phyloP scores from a whole-genome alignment of 2,888 invertebrate genomes.

The Entomobrya multifasciata region DNA sequence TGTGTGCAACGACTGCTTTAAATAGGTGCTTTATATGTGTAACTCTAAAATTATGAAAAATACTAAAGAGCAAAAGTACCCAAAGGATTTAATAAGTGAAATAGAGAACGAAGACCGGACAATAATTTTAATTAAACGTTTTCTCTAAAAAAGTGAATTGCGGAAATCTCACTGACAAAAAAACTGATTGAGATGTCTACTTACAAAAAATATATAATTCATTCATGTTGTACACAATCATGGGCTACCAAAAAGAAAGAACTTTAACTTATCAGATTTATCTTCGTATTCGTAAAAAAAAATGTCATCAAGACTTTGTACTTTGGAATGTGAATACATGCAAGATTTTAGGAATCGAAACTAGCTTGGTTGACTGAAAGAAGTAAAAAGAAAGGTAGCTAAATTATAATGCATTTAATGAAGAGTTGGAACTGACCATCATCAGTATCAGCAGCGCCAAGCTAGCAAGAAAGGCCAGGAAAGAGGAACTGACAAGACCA shows the following conservation, averaged over 20 bases:
- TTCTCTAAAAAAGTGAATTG: no score
- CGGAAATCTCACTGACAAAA: no score
- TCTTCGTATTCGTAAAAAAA: neutral
- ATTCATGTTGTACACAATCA: neutral
- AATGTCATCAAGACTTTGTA: neutral
- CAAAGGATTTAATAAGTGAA: neutral
- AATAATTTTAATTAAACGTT: neutral
- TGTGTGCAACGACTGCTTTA: constrained; percentile 54
- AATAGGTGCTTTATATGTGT: constrained; percentile 61
- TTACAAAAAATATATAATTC: neutral
- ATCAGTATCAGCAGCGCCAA: neutral
- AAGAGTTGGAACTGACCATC: neutral
- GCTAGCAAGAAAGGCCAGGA: neutral
- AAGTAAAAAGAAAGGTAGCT: neutral
- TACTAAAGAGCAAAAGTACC: neutral
- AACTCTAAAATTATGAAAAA: neutral
- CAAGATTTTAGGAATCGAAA: neutral
- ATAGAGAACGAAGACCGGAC: neutral
- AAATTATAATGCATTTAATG: neutral
- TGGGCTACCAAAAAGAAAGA: constrained; percentile 29
- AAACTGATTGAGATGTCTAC: no score
- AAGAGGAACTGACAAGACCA: constrained; percentile 41
- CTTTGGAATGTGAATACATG: neutral
- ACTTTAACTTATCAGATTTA: neutral
- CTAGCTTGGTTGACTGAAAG: neutral